Evolutionary conservation across 2,113 vertebrate genomes (phyloP).

Genomic region (Leptodactylus fuscus): DNA sequence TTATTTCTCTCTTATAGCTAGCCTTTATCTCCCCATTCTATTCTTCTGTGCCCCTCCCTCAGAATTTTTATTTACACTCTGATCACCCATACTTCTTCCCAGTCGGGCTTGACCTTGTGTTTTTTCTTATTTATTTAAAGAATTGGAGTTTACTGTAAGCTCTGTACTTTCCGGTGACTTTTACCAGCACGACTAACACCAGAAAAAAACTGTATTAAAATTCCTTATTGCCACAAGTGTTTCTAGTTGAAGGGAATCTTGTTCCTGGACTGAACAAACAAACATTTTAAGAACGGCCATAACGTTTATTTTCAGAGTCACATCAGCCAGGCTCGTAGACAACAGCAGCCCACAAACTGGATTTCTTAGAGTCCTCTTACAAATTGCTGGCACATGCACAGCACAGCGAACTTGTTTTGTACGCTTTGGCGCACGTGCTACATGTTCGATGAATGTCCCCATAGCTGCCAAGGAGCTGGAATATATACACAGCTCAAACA

Average conservation of each 20-base stretch:
- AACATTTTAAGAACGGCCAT: constrained; percentile 35
- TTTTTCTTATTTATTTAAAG: too few species aligned
- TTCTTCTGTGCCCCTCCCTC: too few species aligned
- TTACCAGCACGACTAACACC: neutral
- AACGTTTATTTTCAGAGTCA: constrained; percentile 27
- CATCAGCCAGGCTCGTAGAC: constrained; percentile 25
- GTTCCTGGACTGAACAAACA: constrained; percentile 7
- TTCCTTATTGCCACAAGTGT: constrained; percentile 9
- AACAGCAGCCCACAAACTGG: constrained; percentile 41
- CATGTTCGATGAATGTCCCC: constrained; percentile 23
- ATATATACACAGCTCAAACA: constrained; percentile 33
- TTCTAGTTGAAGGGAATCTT: neutral
- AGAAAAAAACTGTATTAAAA: neutral
- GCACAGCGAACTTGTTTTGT: constrained; percentile 29
- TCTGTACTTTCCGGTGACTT: neutral
- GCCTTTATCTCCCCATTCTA: too few species aligned
- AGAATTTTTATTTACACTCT: too few species aligned
- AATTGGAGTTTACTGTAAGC: neutral
- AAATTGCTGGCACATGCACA: constrained; percentile 28
- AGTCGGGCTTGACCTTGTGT: too few species aligned
- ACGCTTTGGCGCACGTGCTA: constrained; percentile 19
- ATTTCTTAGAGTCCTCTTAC: constrained; percentile 43
- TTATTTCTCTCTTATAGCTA: too few species aligned
- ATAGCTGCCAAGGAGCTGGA: constrained; percentile 43
- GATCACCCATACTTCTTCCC: too few species aligned